Percentiles rank a stretch among this genome's conserved stretches.
These are phyloP conservation scores for Hippoglossus stenolepis DNA, from an alignment of 2,113 vertebrate genomes.

Conservation along the genomic window DNA sequence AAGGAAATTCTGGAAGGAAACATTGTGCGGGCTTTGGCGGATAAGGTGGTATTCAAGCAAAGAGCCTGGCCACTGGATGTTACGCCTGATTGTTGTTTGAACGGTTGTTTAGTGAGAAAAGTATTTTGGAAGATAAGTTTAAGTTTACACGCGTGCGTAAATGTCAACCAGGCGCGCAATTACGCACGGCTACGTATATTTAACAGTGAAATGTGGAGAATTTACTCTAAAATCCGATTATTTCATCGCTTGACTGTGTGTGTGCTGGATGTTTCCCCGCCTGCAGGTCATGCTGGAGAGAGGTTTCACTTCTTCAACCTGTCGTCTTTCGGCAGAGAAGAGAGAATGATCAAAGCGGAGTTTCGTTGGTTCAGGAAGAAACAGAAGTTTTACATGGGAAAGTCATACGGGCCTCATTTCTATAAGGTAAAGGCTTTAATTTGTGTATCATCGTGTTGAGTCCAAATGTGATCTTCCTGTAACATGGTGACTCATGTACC, in stretches of 20 bases:
- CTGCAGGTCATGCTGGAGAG: slow-evolving; percentile 72
- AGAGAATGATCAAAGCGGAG: slow-evolving; percentile 83
- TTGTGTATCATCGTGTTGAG: too few species aligned
- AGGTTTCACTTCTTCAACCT: slow-evolving; percentile 84
- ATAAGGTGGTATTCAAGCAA: too few species aligned
- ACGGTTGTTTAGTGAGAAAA: background rate
- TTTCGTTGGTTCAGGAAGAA: slow-evolving; percentile 84
- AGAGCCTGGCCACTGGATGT: background rate
- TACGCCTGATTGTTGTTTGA: too few species aligned
- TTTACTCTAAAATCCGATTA: background rate
- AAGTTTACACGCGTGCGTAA: slow-evolving; percentile 12
- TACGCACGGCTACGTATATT: background rate
- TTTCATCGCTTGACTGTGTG: background rate
- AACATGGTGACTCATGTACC: too few species aligned
- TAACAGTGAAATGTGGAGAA: accelerated
- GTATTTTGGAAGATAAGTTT: background rate
- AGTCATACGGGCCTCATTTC: slow-evolving; percentile 69
- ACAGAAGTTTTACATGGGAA: slow-evolving; percentile 45
- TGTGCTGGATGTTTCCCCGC: background rate
- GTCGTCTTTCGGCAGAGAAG: slow-evolving; percentile 79
- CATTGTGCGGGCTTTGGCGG: slow-evolving; percentile 82
- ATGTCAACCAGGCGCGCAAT: background rate
- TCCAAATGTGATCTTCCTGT: too few species aligned
- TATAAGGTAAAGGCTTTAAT: slow-evolving; percentile 76
- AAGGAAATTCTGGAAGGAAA: slow-evolving; percentile 78